Conservation (phyloP, 2,113 vertebrate genomes). For the Fregetta grallaria region DNA sequence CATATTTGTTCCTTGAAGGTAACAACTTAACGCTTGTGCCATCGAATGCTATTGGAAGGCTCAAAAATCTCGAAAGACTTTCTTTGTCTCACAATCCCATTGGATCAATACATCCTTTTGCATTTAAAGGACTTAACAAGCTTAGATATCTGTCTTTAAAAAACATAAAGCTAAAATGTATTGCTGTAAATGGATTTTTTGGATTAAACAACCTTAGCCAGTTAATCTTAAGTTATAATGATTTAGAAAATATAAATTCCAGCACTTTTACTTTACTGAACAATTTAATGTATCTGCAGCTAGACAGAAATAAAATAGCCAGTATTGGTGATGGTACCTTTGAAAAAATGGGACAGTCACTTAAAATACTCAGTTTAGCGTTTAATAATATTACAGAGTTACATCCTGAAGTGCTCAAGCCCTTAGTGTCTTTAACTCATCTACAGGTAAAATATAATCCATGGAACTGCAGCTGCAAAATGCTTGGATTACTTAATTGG, state of each 20-base stretch:
- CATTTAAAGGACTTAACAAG: slow-evolving; percentile 70
- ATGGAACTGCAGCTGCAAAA: slow-evolving; percentile 78
- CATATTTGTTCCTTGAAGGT: slow-evolving; percentile 69
- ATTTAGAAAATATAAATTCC: slow-evolving; percentile 72
- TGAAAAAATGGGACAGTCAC: slow-evolving; percentile 69
- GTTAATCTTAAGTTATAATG: slow-evolving; percentile 70
- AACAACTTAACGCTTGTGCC: slow-evolving; percentile 71
- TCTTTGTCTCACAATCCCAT: slow-evolving; percentile 72
- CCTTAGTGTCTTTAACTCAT: slow-evolving; percentile 74
- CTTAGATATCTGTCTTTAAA: slow-evolving; percentile 70
- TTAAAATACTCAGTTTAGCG: slow-evolving; percentile 78
- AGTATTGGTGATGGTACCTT: slow-evolving; percentile 65
- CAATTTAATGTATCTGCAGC: slow-evolving; percentile 69
- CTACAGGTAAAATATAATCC: slow-evolving; percentile 75
- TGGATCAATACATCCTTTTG: slow-evolving; percentile 67
- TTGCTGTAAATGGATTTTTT: slow-evolving; percentile 68
- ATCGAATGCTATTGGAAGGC: slow-evolving; percentile 65
- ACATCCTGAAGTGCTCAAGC: slow-evolving; percentile 70
- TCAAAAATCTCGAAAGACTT: slow-evolving; percentile 72
- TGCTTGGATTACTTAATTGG: slow-evolving; percentile 69
- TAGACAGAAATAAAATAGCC: slow-evolving; percentile 74
- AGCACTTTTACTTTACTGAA: slow-evolving; percentile 63
- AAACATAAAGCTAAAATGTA: slow-evolving; percentile 61
- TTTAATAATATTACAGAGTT: slow-evolving; percentile 80
- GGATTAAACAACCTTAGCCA: slow-evolving; percentile 70